phyloP scores from a whole-genome alignment of 37 sponge, comb jelly and placozoan genomes.

The Spongilla lacustris region DNA sequence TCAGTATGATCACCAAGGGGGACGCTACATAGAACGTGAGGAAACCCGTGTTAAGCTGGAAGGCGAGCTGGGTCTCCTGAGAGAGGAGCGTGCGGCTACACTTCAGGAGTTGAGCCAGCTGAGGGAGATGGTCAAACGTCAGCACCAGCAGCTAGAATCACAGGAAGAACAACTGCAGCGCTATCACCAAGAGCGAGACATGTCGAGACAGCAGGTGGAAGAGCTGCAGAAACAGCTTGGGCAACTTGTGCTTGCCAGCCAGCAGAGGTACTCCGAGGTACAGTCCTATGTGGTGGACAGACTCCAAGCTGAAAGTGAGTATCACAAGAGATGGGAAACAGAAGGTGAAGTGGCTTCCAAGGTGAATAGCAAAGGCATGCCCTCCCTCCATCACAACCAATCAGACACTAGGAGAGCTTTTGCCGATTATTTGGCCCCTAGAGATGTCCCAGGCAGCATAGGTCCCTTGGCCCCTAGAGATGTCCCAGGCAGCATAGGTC shows the following conservation, averaged over 20 bases:
- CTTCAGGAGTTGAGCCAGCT: slow-evolving; percentile 28
- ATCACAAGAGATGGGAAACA: neutral
- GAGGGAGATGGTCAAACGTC: too few relatives aligned
- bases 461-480: too few relatives aligned
- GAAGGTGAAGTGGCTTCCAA: neutral
- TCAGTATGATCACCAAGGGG: too few relatives aligned
- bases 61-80: slow-evolving; percentile 21
- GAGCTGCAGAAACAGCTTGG: slow-evolving; percentile 8
- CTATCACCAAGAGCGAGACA: too few relatives aligned
- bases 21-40: too few relatives aligned
- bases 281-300: too few relatives aligned
- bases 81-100: slow-evolving; percentile 34
- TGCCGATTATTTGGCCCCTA: too few relatives aligned
- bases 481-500: too few relatives aligned
- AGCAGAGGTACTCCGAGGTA: too few relatives aligned
- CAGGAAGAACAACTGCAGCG: slow-evolving; percentile 32
- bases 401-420: too few relatives aligned
- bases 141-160: slow-evolving; percentile 10
- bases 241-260: neutral
- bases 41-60: slow-evolving; percentile 40
- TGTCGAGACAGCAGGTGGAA: neutral
- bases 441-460: neutral
- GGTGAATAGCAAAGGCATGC: too few relatives aligned
- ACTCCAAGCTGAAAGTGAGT: neutral
- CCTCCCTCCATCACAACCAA: too few relatives aligned